These are phyloP conservation scores for Synergus laeviventris DNA, from an alignment of 2,888 invertebrate genomes.

Conservation along the genomic window DNA sequence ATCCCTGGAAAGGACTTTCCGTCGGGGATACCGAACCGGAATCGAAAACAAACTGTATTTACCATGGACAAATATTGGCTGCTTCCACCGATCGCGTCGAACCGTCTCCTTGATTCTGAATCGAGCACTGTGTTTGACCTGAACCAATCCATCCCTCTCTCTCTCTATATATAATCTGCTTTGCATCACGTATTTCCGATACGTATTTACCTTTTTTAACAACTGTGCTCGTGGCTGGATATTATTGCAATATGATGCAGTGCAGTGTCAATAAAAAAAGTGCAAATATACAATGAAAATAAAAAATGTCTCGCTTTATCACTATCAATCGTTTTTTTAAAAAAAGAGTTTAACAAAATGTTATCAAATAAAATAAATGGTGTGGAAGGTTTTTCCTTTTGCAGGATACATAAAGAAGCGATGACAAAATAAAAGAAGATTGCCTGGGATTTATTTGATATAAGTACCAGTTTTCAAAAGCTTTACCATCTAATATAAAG, in stretches of 20 bases:
- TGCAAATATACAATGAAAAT: not conserved
- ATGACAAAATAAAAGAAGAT: no score
- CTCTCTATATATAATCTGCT: slow-evolving; percentile 10
- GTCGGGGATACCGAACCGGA: slow-evolving; percentile 7
- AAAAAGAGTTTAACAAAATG: no score
- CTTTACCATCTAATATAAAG: no score
- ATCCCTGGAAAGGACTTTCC: slow-evolving; percentile 30
- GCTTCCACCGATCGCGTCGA: slow-evolving; percentile 28
- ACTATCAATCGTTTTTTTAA: no score
- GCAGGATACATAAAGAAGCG: no score
- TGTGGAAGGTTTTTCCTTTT: not conserved
- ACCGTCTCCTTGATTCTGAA: slow-evolving; percentile 24
- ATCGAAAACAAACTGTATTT: slow-evolving; percentile 40
- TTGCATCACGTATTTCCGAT: not conserved
- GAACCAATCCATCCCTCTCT: slow-evolving; percentile 4
- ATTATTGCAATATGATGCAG: not conserved
- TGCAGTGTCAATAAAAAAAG: not conserved
- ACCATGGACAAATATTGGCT: slow-evolving; percentile 37
- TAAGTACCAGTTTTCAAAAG: no score
- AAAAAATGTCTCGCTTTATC: not conserved
- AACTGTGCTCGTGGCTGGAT: not conserved
- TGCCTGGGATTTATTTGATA: no score
- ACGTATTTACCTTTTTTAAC: not conserved
- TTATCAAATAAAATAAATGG: not conserved
- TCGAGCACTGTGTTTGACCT: slow-evolving; percentile 31